A percentile compares a stretch with the other conserved stretches of the same genome.
Evolutionary conservation across 1,140 invertebrate species (phyloP).

Genomic region (Asbolus verrucosus): DNA sequence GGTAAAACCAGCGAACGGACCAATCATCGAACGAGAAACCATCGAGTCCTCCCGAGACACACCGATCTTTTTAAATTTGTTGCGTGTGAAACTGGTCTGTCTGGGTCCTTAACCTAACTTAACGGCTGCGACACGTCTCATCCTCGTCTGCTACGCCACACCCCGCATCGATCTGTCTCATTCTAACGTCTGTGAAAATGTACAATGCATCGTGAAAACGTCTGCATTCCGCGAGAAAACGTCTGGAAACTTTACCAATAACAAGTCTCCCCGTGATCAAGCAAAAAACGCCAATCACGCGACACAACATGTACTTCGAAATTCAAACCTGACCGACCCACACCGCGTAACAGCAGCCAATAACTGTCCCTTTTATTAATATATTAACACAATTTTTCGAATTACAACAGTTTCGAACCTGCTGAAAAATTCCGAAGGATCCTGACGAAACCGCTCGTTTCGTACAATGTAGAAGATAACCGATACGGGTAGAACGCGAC

Average conservation of each 20-base stretch:
- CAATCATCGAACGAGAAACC: slow-evolving; percentile 53
- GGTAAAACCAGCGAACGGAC: slow-evolving; percentile 51
- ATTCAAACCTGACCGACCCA: background rate
- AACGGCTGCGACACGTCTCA: slow-evolving; percentile 60
- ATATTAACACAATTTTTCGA: too few relatives aligned
- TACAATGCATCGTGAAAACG: slow-evolving; percentile 49
- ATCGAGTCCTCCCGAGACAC: slow-evolving; percentile 42
- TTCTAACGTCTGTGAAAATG: slow-evolving; percentile 43
- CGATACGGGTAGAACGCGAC: slow-evolving; percentile 34
- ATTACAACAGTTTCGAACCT: too few relatives aligned
- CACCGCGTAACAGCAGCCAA: too few relatives aligned
- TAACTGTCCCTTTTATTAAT: too few relatives aligned
- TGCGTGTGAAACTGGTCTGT: slow-evolving; percentile 60
- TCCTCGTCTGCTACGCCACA: slow-evolving; percentile 47
- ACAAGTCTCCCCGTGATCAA: background rate
- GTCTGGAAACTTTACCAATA: slow-evolving; percentile 22
- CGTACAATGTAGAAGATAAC: slow-evolving; percentile 2
- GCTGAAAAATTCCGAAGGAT: too few relatives aligned
- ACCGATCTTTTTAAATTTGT: slow-evolving; percentile 46
- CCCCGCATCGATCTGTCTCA: slow-evolving; percentile 46
- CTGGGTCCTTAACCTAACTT: slow-evolving; percentile 65
- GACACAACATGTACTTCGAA: too few relatives aligned
- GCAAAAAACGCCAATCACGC: background rate
- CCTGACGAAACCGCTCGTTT: background rate
- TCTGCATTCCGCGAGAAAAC: slow-evolving; percentile 39